Conservation (phyloP, 2,113 vertebrate genomes). For the Pyxicephalus adspersus region DNA sequence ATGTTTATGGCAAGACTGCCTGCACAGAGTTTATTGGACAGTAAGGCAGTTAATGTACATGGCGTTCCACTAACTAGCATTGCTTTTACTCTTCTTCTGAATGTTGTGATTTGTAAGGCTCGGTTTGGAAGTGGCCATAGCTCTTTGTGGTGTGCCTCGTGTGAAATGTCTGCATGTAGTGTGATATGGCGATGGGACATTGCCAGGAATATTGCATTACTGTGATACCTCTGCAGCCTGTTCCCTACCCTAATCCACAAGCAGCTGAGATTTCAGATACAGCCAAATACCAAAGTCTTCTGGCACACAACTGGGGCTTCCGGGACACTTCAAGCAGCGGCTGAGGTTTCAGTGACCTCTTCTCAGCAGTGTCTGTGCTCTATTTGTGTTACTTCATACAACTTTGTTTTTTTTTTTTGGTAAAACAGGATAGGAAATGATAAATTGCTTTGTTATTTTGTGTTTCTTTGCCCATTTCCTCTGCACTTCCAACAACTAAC, state of each 20-base stretch:
- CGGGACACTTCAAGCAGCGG: background rate
- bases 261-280: constrained; percentile 41
- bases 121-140: too few relatives aligned
- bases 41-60: too few relatives aligned
- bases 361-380: background rate
- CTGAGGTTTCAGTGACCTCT: background rate
- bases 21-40: too few relatives aligned
- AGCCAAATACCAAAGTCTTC: constrained; percentile 23
- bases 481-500: too few relatives aligned
- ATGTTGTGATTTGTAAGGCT: too few relatives aligned
- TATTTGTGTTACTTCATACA: constrained; percentile 36
- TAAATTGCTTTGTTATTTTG: too few relatives aligned
- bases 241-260: constrained; percentile 30
- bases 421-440: too few relatives aligned
- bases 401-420: too few relatives aligned
- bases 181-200: background rate
- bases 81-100: too few relatives aligned
- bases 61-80: too few relatives aligned
- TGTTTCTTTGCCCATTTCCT: too few relatives aligned
- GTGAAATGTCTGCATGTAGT: background rate
- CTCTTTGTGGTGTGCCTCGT: background rate
- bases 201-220: constrained; percentile 37
- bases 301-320: background rate
- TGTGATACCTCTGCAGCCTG: background rate
- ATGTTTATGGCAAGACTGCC: too few relatives aligned